Evolutionary conservation across 2,888 invertebrate species (phyloP).

Genomic region (Pachydiplax longipennis): DNA sequence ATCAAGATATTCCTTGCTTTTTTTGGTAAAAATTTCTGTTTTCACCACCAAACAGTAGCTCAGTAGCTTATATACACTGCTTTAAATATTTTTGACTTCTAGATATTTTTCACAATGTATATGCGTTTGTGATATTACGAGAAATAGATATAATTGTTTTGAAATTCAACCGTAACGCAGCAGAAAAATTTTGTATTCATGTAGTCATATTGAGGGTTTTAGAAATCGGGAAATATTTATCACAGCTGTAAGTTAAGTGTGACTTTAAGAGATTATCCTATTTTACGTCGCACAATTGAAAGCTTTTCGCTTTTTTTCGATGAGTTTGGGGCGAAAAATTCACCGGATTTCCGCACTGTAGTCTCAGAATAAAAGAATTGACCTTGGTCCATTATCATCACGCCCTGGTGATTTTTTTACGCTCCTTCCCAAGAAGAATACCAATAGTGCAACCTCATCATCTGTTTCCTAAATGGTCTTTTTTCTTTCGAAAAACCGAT

Average conservation of each 20-base stretch:
- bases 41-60: too few relatives aligned
- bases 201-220: background rate
- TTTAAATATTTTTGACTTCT: too few relatives aligned
- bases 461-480: background rate
- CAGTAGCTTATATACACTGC: too few relatives aligned
- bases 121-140: background rate
- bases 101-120: too few relatives aligned
- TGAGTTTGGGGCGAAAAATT: background rate
- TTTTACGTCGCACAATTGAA: background rate
- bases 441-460: background rate
- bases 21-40: too few relatives aligned
- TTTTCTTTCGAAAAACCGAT: background rate
- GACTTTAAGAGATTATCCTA: background rate
- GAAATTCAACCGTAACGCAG: background rate
- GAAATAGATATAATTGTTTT: background rate
- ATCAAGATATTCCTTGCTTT: too few relatives aligned
- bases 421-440: background rate
- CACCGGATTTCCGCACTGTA: background rate
- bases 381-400: background rate
- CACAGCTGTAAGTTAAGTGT: background rate
- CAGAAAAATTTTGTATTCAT: background rate
- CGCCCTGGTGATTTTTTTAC: background rate
- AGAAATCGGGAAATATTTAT: background rate
- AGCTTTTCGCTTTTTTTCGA: background rate
- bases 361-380: background rate